phyloP scores from a whole-genome alignment of 1,140 invertebrate species.

The Papilio xuthus region DNA sequence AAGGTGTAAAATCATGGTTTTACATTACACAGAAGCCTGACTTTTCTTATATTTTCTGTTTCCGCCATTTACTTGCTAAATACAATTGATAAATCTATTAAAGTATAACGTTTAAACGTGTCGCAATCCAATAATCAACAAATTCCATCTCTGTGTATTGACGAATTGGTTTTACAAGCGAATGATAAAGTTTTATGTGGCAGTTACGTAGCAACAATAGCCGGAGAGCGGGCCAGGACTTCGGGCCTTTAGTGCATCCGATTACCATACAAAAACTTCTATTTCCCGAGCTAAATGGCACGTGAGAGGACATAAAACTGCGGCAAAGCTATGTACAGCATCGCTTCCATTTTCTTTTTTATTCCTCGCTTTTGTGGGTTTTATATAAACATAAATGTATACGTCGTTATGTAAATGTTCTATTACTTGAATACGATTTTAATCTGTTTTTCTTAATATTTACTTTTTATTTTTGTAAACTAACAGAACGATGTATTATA shows the following conservation, averaged over 20 bases:
- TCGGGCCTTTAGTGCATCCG: conserved; percentile 72
- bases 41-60: too few relatives aligned
- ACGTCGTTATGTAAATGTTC: neutral
- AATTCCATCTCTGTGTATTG: conserved; percentile 17
- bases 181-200: conserved; percentile 69
- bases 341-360: conserved; percentile 38
- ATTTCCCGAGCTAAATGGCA: conserved; percentile 76
- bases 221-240: conserved; percentile 52
- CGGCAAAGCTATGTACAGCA: conserved; percentile 69
- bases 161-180: conserved; percentile 53
- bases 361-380: neutral
- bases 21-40: neutral
- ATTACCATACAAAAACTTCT: conserved; percentile 77
- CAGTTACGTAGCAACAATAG: conserved; percentile 65
- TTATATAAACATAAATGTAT: neutral
- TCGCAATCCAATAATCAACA: neutral
- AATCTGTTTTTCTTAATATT: too few relatives aligned
- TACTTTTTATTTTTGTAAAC: too few relatives aligned
- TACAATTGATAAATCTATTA: neutral
- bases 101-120: neutral
- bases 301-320: conserved; percentile 78
- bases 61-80: neutral
- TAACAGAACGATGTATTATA: too few relatives aligned
- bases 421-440: neutral
- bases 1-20: too few relatives aligned